phyloP scores from a whole-genome alignment of 2,888 invertebrate genomes.

The Limnephilus rhombicus region DNA sequence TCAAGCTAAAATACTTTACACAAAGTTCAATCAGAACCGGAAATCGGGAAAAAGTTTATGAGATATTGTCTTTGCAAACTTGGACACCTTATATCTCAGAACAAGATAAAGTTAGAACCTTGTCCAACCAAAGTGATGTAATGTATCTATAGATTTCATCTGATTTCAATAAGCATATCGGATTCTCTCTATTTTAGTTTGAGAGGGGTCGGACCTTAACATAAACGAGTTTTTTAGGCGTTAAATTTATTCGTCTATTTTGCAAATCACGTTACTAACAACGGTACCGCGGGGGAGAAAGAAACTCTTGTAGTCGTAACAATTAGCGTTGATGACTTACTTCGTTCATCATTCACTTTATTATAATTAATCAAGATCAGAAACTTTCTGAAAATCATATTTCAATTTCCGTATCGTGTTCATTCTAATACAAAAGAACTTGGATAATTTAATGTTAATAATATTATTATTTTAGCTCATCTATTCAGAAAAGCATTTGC shows the following conservation, averaged over 20 bases:
- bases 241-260: not conserved
- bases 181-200: not conserved
- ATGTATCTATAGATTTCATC: not conserved
- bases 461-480: not conserved
- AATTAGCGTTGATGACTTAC: not conserved
- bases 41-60: too few relatives aligned
- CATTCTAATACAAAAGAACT: not conserved
- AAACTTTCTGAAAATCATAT: not conserved
- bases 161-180: not conserved
- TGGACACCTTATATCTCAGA: too few relatives aligned
- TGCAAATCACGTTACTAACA: not conserved
- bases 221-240: not conserved
- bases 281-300: not conserved
- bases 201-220: not conserved
- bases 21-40: too few relatives aligned
- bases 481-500: not conserved
- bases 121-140: too few relatives aligned
- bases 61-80: too few relatives aligned
- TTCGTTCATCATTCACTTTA: not conserved
- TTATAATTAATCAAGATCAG: not conserved
- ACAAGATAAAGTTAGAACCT: too few relatives aligned
- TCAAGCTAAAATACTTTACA: too few relatives aligned
- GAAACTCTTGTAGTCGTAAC: not conserved
- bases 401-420: not conserved
- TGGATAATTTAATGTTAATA: not conserved